Evolutionary conservation across 2,888 invertebrate species (phyloP).

Genomic region (Herminia tarsipennalis): DNA sequence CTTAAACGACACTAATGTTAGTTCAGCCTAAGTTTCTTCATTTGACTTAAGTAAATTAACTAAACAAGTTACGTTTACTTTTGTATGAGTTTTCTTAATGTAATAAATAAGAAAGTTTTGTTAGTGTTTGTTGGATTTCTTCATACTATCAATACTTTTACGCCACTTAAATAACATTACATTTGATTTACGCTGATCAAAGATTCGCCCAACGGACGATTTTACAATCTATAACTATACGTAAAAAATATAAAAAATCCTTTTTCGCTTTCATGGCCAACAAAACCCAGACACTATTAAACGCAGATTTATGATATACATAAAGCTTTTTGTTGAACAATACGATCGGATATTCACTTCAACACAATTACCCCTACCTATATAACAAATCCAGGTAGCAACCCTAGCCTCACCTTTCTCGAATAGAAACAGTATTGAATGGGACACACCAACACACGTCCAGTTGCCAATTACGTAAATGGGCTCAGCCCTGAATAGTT

Average conservation of each 20-base stretch:
- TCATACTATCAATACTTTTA: too few relatives aligned
- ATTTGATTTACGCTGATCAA: too few relatives aligned
- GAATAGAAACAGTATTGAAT: slow-evolving; percentile 27
- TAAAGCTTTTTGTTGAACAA: not conserved
- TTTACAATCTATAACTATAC: too few relatives aligned
- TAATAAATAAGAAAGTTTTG: slow-evolving; percentile 1
- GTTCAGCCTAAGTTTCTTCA: slow-evolving; percentile 4
- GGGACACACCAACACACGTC: slow-evolving; percentile 11
- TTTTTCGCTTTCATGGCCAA: too few relatives aligned
- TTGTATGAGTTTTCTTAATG: not conserved
- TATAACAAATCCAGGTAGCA: not conserved
- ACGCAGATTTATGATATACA: too few relatives aligned
- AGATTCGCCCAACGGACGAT: too few relatives aligned
- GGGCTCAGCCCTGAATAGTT: slow-evolving; percentile 28
- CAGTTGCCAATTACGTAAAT: slow-evolving; percentile 37
- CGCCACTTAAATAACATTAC: too few relatives aligned
- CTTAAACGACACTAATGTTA: slow-evolving; percentile 1
- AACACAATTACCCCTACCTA: not conserved
- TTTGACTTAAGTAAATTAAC: slow-evolving; percentile 5
- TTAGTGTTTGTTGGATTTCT: not conserved
- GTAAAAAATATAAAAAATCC: too few relatives aligned
- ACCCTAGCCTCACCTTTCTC: slow-evolving; percentile 6
- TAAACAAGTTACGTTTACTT: not conserved
- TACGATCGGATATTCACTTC: not conserved
- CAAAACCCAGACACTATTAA: too few relatives aligned